Evolutionary conservation across 2,113 vertebrate genomes (phyloP), one percentile per base, ranked within the genome.

Genomic region (Notothenia rossii): DNA sequence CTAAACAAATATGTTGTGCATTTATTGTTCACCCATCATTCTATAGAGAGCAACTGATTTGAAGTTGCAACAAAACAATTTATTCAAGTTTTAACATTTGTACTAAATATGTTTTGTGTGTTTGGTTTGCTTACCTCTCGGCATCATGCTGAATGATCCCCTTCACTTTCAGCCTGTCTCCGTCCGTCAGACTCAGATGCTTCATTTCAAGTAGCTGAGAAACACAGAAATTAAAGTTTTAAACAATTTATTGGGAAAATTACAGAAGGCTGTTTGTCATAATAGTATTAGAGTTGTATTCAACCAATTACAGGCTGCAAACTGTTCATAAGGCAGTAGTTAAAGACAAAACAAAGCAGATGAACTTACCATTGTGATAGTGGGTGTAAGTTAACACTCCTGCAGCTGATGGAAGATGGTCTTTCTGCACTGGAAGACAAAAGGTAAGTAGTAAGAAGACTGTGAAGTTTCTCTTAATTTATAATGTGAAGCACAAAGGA

Each of bases 81-180:
- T 36, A 36, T 36, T 36, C 4, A 36, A 36, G 36, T 36, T n/a
- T n/a, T n/a, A n/a, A n/a, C n/a, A n/a, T n/a, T 10, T 0, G 48
- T 17, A 7, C 4, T 6, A 36, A 36, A 36, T 25, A 25, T 25
- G 25, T 25, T 43, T 10, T 0, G 7, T 3, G n/a, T 59, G 4
- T 78, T 73, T 43, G 45, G 0, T 53, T 63, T 18, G 1, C 10
- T 79, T 86, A 98, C 96, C 75, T 40, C 0, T 92, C 36, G 15
- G 93, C 70, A 65, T 95, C 75, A 0, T 84, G 33, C 0, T 75
- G 3, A 46, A 98, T 88, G 43, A 88, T 83, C 60, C 97, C 97
- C 68, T 96, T 96, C 36, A 98, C 5, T 89, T 96, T 97, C 86
- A 98, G 83, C 61, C 50, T 90, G n/a, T 91, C 79, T 72, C 97